Percentiles rank a stretch among this genome's conserved stretches.
phyloP scores from a whole-genome alignment of 37 sponge, comb jelly and placozoan species.

The Geodia barretti region DNA sequence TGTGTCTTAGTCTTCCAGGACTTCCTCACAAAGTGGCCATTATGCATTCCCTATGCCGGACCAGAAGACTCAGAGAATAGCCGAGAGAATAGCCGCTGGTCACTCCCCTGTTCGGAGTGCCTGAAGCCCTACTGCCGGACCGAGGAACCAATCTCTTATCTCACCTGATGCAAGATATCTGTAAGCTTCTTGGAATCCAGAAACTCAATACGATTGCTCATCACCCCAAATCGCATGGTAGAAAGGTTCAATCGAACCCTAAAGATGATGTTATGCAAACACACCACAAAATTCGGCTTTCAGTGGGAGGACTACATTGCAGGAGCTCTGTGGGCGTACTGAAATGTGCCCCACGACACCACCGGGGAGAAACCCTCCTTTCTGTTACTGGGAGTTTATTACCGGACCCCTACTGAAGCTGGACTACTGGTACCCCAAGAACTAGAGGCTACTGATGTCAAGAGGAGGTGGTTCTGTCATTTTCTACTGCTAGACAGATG shows the following conservation, averaged over 20 bases:
- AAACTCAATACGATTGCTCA: constrained; percentile 43
- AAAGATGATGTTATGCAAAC: constrained; percentile 15
- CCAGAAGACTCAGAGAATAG: constrained; percentile 45
- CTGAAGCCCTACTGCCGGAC: constrained; percentile 61
- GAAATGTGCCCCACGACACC: constrained; percentile 28
- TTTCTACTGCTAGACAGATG: constrained; percentile 23
- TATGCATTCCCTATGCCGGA: constrained; percentile 48
- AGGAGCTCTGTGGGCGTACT: constrained; percentile 45
- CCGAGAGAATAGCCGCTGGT: constrained; percentile 22
- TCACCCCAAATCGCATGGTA: constrained; percentile 38
- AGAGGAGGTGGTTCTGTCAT: constrained; percentile 22
- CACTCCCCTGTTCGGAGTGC: constrained; percentile 52
- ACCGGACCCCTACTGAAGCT: constrained; percentile 19
- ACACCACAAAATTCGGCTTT: constrained; percentile 8
- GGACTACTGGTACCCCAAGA: constrained; percentile 12
- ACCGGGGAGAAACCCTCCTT: constrained; percentile 43
- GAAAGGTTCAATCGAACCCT: constrained; percentile 40
- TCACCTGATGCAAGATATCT: too few relatives aligned
- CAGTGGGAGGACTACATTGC: constrained; percentile 31
- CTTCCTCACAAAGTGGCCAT: constrained; percentile 62
- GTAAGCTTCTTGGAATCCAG: constrained; percentile 18
- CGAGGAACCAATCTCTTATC: constrained; percentile 47
- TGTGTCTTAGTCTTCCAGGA: constrained; percentile 65
- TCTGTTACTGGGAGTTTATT: constrained; percentile 28
- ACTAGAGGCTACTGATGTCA: constrained; percentile 1